Evolutionary conservation across 2,113 vertebrate species (phyloP), one percentile per base, ranked within the genome.

Genomic region (Prinia subflava): DNA sequence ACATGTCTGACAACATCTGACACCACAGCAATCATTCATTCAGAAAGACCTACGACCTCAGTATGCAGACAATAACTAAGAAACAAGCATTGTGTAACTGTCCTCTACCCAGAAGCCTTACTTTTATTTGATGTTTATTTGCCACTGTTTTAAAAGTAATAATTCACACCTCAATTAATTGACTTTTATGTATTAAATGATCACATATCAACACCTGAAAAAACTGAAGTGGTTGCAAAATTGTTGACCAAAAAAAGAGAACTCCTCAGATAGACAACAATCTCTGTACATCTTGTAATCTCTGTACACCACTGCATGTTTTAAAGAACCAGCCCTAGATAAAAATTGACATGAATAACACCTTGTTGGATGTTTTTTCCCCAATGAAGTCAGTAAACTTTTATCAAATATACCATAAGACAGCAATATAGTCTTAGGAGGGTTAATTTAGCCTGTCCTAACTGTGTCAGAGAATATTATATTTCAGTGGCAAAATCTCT

Each of bases 381-480:
- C 59, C 39, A 55, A 30, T 69, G 50, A 96, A 74, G 31, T 39
- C 47, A 35, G 62, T 62, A 91, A 93, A 83, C 39, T 86, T 92
- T 94, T 92, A 97, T 60, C 50, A 94, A 76, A 77, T 65, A 87
- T 0, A 2, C 35, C 22, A 55, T 37, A n/a, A 97, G 76, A 94
- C 70, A 95, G 71, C 37, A 95, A 90, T 59, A 52, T 42, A 91
- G 77, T 67, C 92, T 79, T 97, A 95, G 90, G 47, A 93, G 81
- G 89, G 94, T 98, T 97, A 97, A 98, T 96, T 97, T 96, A 96
- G 82, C 67, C 92, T 96, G 76, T 96, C 69, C 77, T 90, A 94
- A 84, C 87, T 89, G 69, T 87, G 78, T 93, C 80, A 96, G 68
- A 94, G 74, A 97, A 96, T 87, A 95, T 94, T 89, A 52, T 92